Evolutionary conservation across 2,797 vertebrate species (phyloP), one percentile per base, ranked within the genome.

Genomic region (Smutsia gigantea): DNA sequence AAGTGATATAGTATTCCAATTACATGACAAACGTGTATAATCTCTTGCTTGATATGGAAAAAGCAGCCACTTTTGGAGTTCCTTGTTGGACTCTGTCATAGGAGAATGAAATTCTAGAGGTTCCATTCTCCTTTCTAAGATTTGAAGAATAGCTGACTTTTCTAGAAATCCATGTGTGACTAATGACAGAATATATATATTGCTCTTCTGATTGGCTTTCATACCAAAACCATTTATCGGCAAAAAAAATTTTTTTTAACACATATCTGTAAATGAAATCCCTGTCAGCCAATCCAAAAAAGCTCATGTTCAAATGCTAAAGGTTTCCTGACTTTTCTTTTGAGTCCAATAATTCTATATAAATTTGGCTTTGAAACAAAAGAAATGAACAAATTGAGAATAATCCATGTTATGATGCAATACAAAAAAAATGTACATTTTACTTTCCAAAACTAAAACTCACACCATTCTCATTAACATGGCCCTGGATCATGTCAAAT

Each of bases 1-100:
- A 97, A 74, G 31, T 96, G 95, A 97, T 95, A 12, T 59, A 93
- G 96, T 93, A 61, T 75, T 96, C 66, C 66, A 87, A 95, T 95
- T 91, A 91, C 31, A 61, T 83, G 79, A 59, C 81, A 95, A 90
- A 87, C 37, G 51, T 83, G 68, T 69, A 13, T 37, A 29, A 21
- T 57, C 31, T 72, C 46, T 78, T 59, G 59, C 79, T 91, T 89
- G 29, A 55, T 59, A 87, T 37, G 53, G 51, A 87, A 59, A 92
- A 95, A 83, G 59, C 23, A 57, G 55, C 37, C 37, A 77, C 82
- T 49, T 6, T 8, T 77, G 49, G 31, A 29, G 46, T 77, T 87
- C 18, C 19, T 86, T 88, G 37, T 74, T 92, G 51, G 59, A 93
- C 75, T 92, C 53, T 92, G 17, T 63, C 71, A 71, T 17, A 46